These are phyloP conservation scores for Riparia riparia DNA, from an alignment of 2,113 vertebrate species.

Conservation along the genomic window DNA sequence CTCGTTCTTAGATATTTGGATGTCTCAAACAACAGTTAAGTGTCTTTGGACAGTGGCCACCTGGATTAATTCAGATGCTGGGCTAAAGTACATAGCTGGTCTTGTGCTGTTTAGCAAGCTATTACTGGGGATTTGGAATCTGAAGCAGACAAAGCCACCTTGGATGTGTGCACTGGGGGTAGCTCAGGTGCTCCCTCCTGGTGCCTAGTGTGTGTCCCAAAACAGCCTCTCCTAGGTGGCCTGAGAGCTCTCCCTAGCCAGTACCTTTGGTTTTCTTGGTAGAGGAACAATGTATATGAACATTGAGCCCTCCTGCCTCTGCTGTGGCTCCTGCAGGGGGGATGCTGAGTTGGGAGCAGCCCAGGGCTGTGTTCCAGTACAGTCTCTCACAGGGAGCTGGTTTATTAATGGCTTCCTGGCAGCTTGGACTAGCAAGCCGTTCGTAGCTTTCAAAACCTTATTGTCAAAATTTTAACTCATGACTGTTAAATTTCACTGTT, in stretches of 20 bases:
- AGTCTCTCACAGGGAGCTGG: background rate
- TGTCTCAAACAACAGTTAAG: background rate
- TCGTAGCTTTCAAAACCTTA: background rate
- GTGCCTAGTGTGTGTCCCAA: background rate
- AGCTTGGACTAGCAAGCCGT: background rate
- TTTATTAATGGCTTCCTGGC: background rate
- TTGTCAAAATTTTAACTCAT: constrained; percentile 8
- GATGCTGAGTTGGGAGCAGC: accelerated
- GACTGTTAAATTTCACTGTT: constrained; percentile 22
- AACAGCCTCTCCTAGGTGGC: background rate
- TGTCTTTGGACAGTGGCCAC: background rate
- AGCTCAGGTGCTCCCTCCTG: background rate
- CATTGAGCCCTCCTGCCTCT: background rate
- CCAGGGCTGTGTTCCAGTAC: background rate
- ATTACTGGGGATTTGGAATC: background rate
- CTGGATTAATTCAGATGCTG: background rate
- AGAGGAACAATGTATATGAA: accelerated
- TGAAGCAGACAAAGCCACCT: background rate
- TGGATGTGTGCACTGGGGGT: background rate
- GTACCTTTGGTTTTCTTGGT: background rate
- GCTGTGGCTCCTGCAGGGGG: background rate
- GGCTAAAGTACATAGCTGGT: background rate
- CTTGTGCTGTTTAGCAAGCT: background rate
- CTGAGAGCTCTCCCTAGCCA: background rate
- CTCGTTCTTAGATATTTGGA: background rate